Base-by-base conservation (phyloP, 1,140 invertebrate genomes). In the Euwallacea similis region DNA sequence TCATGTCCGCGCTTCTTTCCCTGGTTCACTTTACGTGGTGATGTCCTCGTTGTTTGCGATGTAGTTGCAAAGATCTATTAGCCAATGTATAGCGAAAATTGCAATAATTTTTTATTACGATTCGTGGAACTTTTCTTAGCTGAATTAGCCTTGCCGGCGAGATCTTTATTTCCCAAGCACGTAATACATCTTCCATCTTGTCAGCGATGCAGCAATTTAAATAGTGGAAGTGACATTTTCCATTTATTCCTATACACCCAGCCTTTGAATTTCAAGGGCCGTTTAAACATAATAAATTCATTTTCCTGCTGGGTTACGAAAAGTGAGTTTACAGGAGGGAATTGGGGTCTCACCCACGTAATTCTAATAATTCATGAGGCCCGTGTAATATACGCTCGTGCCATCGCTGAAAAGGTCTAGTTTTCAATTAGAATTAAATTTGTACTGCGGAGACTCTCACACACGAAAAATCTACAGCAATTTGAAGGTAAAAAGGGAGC, bases 201-300 rank as follows among this genome's bases (percentile, higher is more conserved):
- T 56, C 54, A 16, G 11, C 54, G 8, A 15, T 56, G 16, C 54
- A 15, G 54, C 16, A 56, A 56, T 56, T 56, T 56, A 6, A 56
- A 56, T 56, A 56, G n/a, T 56, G 54, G 54, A 21, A 56, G 54
- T 9, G 54, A 56, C 54, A 56, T 56, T 56, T 56, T 56, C 54
- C 54, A 56, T 56, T 56, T 56, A 56, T 56, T 56, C 16, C 54
- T 13, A 56, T 56, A 56, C 16, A 56, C 9, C 10, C n/a, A 56
- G 54, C n/a, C 16, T 56, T 56, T 16, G 8, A 15, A 56, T 56
- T 56, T 56, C 8, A 21, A 56, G n/a, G 54, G 13, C 46, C n/a
- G 54, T 9, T 9, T 13, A 56, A 10, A 16, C 11, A 56, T n/a
- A 56, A 56, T 56, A 56, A 56, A 56, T 50, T 50, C 46, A 56